Evolutionary conservation across 2,797 vertebrate genomes (phyloP).

Genomic region (Lacerta bilineata): DNA sequence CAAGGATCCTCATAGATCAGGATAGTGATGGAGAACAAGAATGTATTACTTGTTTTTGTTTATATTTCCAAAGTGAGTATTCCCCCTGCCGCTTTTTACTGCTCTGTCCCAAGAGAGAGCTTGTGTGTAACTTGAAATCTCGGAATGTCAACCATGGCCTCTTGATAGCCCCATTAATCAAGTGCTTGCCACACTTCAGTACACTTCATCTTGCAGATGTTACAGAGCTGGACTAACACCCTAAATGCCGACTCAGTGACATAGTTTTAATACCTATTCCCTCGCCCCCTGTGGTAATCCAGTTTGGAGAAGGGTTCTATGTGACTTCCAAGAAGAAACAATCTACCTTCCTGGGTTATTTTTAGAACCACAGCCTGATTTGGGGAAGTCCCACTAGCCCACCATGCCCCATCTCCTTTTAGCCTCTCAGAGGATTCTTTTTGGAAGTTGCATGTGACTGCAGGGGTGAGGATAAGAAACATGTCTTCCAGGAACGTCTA

Average conservation of each 20-base stretch:
- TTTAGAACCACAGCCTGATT: too few relatives aligned
- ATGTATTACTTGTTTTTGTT: background rate
- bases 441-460: too few relatives aligned
- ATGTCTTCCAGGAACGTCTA: too few relatives aligned
- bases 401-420: too few relatives aligned
- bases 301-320: background rate
- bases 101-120: background rate
- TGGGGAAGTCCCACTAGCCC: background rate
- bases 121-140: background rate
- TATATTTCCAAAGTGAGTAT: background rate
- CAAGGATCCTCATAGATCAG: background rate
- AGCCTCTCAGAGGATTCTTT: too few relatives aligned
- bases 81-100: background rate
- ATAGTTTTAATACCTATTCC: background rate
- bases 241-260: background rate
- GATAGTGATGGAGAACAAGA: background rate
- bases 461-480: too few relatives aligned
- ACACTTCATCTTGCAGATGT: background rate
- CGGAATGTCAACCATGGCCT: background rate
- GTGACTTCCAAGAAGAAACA: background rate
- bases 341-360: too few relatives aligned
- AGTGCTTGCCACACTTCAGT: background rate
- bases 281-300: too few relatives aligned
- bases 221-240: background rate
- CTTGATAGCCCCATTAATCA: constrained; percentile 29